Conservation (phyloP, 1,140 invertebrate species). For the Euglossa dilemma region DNA sequence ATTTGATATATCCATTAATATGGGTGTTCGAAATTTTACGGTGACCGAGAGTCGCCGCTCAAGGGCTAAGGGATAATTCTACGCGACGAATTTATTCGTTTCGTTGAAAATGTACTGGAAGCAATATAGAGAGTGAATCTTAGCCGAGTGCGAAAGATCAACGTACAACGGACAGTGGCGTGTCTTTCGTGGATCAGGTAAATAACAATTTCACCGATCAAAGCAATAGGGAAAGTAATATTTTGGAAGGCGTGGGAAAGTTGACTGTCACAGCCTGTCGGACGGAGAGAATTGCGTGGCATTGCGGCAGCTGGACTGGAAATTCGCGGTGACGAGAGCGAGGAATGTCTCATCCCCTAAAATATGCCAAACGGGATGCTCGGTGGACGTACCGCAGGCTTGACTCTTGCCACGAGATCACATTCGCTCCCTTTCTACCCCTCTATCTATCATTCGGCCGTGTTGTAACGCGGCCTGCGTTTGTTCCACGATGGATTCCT, state of each 20-base stretch:
- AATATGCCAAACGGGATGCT: conserved; percentile 25
- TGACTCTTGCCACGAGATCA: background rate
- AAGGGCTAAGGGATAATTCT: too few species aligned
- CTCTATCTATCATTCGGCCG: background rate
- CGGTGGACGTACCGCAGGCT: background rate
- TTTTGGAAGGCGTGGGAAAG: background rate
- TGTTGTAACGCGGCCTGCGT: background rate
- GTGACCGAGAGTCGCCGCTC: too few species aligned
- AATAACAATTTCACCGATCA: background rate
- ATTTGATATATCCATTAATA: too few species aligned
- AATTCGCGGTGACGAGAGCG: conserved; percentile 13
- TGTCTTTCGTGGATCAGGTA: background rate
- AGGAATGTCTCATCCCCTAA: conserved; percentile 41
- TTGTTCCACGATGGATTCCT: background rate
- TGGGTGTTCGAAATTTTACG: too few species aligned
- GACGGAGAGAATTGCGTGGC: background rate
- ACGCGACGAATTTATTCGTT: too few species aligned
- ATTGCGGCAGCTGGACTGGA: background rate
- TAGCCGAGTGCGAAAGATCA: too few species aligned
- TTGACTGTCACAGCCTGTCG: background rate
- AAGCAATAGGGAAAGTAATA: background rate
- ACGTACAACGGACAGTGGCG: too few species aligned
- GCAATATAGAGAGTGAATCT: too few species aligned
- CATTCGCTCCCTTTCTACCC: background rate
- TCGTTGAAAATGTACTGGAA: too few species aligned